A percentile compares a stretch with the other conserved stretches of the same genome.
phyloP scores from a whole-genome alignment of 2,113 vertebrate genomes.

The Odontophorus gujanensis region DNA sequence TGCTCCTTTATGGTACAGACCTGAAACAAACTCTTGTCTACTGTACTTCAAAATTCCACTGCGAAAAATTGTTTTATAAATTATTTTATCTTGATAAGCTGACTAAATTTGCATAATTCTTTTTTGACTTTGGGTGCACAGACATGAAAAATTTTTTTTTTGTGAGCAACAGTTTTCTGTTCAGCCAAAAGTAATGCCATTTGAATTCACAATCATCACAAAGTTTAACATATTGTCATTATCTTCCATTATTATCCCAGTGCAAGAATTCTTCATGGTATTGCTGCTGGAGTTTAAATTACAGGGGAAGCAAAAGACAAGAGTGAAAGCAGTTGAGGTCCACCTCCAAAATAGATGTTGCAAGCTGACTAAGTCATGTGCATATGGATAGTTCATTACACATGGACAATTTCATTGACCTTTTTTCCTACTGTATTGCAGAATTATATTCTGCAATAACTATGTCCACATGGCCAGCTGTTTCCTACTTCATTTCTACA shows the following conservation, averaged over 20 bases:
- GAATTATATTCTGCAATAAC: constrained; percentile 49
- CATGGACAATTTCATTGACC: neutral
- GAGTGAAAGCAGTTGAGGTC: neutral
- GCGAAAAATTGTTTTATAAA: neutral
- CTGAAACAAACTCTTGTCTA: neutral
- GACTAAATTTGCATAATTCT: neutral
- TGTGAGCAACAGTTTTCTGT: neutral
- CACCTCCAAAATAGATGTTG: neutral
- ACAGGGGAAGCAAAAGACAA: neutral
- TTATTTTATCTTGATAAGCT: neutral
- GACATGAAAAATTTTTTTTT: neutral
- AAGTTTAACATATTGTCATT: neutral
- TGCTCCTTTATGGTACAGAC: neutral
- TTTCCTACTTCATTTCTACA: constrained; percentile 35
- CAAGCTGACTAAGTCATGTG: constrained; percentile 5
- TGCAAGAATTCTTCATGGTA: neutral
- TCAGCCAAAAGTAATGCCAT: neutral
- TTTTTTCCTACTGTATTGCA: constrained; percentile 13
- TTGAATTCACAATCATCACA: neutral
- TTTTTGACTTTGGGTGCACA: neutral
- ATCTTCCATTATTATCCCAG: neutral
- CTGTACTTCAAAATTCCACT: neutral
- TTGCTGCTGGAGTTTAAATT: neutral
- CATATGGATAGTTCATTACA: constrained; percentile 2
- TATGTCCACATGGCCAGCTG: constrained; percentile 21